Percentiles rank a stretch among this genome's conserved stretches.
Conservation (phyloP, 2,888 invertebrate species). For the Lasius platythorax region DNA sequence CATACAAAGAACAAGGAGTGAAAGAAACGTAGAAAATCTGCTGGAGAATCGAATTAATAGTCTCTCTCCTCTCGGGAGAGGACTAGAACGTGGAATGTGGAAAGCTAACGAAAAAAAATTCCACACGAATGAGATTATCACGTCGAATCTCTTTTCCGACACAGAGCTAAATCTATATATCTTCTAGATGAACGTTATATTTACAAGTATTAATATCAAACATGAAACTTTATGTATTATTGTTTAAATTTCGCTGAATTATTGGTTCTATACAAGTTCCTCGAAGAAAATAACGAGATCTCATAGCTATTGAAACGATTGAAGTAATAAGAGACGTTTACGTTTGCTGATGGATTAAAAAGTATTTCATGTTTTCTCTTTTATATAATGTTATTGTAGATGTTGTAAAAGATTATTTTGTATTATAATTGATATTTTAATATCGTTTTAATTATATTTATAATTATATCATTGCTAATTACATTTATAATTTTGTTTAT, state of each 20-base stretch:
- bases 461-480: background rate
- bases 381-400: background rate
- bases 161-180: background rate
- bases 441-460: slow-evolving; percentile 20
- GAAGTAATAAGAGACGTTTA: background rate
- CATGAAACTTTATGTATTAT: background rate
- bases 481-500: slow-evolving; percentile 7
- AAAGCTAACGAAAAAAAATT: background rate
- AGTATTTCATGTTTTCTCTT: slow-evolving; percentile 8
- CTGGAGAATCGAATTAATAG: background rate
- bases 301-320: background rate
- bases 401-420: background rate
- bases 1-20: slow-evolving; percentile 77
- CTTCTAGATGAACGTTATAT: background rate
- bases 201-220: background rate
- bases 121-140: background rate
- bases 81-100: background rate
- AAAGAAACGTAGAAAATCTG: background rate
- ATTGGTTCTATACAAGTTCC: background rate
- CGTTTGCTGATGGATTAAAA: background rate
- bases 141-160: background rate
- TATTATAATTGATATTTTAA: slow-evolving; percentile 23
- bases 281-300: background rate
- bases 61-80: background rate
- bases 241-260: background rate